Base-by-base conservation (phyloP, 2,888 invertebrate species). In the Watsonalla cultraria region DNA sequence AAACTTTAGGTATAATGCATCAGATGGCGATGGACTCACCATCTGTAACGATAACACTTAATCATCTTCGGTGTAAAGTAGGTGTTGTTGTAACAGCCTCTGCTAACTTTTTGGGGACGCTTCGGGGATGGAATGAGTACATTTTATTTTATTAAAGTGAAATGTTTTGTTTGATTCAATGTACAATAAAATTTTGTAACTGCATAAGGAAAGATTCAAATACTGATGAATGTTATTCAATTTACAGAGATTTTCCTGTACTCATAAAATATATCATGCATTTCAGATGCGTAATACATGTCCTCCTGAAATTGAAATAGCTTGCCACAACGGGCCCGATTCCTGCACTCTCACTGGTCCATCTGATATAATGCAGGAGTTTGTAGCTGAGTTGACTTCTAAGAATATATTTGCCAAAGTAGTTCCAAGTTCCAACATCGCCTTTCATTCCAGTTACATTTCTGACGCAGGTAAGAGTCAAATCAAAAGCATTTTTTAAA, bases 361-460 rank as follows among this genome's bases (percentile, higher is more conserved):
- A 0, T 90, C 91, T 0, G 93, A 93, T 35, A 87, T 87, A 7
- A 92, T 95, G 84, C 84, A 86, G 52, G 80, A 83, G 24, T 94
- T 94, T 62, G 92, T 94, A 0, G 88, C 69, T 0, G 51, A 72
- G n/a, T 59, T 89, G 93, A 78, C 78, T 6, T 70, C 71, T 7
- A 70, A 79, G 42, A 70, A 74, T 2, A 75, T 87, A n/a, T 88
- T 88, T 48, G 87, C 86, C 0, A 87, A 80, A 46, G 87, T 86
- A 64, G 88, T 88, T 2, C 83, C 84, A 1, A 95, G 96, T 60
- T 93, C 96, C 14, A 96, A 97, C 66, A 96, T 97, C 58, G 96
- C 98, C 0, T 98, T 97, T 74, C 98, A 98, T 76, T 96, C 97
- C 48, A 92, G 94, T 45, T 96, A 96, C 68, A 96, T 98, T 66